phyloP scores from a whole-genome alignment of 2,113 vertebrate genomes.

The Tragelaphus imberbis region DNA sequence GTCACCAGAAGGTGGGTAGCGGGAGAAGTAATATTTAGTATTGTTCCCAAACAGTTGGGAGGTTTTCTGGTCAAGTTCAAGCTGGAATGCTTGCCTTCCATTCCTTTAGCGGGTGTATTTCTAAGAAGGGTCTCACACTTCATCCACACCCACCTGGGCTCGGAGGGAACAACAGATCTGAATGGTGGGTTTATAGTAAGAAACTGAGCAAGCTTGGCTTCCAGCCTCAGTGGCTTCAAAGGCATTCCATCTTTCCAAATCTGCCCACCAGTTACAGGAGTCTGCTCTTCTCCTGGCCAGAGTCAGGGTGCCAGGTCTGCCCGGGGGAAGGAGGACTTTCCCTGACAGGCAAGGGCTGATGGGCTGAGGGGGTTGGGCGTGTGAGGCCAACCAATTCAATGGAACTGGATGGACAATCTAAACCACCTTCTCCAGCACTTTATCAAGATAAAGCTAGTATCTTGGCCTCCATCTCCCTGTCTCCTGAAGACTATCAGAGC shows the following conservation, averaged over 20 bases:
- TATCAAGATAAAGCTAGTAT: neutral
- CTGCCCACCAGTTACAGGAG: neutral
- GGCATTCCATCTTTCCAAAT: neutral
- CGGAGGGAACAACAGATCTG: neutral
- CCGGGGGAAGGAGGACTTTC: too few relatives aligned
- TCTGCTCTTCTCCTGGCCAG: neutral
- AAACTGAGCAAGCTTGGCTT: neutral
- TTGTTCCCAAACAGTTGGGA: neutral
- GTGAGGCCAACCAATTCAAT: neutral
- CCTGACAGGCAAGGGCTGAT: neutral
- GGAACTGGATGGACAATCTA: neutral
- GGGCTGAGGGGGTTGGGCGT: neutral
- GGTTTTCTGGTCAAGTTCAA: neutral
- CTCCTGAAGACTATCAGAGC: neutral
- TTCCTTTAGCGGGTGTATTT: neutral
- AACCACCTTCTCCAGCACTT: neutral
- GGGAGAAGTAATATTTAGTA: neutral
- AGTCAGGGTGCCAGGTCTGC: neutral
- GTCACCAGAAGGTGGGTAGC: too few relatives aligned
- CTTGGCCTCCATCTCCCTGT: neutral
- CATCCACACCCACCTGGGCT: neutral
- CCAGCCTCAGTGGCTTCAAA: neutral
- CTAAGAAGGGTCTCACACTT: neutral
- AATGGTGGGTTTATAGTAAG: neutral
- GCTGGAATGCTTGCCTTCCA: neutral